These are phyloP conservation scores for Alouatta palliata DNA, from an alignment of 2,113 vertebrate species.

Conservation along the genomic window DNA sequence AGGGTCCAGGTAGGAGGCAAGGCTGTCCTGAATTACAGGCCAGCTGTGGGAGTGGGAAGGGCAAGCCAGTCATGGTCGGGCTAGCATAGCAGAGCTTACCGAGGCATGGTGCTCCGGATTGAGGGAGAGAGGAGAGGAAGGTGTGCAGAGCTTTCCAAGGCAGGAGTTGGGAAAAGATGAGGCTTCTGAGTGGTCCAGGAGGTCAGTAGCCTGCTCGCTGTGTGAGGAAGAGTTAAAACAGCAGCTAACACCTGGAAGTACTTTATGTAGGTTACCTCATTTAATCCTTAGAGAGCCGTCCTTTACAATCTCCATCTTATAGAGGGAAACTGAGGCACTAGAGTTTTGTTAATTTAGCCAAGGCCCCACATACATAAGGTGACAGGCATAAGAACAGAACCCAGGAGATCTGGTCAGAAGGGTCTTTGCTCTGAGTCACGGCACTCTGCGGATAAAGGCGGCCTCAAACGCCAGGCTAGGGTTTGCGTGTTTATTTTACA, in stretches of 20 bases:
- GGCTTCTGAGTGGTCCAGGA: too few species aligned
- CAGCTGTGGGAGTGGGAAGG: too few species aligned
- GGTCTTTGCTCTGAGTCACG: not conserved
- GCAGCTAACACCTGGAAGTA: fast-evolving
- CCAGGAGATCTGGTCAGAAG: not conserved
- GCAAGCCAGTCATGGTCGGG: not conserved
- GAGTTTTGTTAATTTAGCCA: not conserved
- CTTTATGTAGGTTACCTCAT: not conserved
- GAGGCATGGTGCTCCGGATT: not conserved
- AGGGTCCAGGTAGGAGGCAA: not conserved
- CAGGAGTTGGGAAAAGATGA: not conserved
- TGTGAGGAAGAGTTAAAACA: not conserved
- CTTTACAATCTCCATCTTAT: not conserved
- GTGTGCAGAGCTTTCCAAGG: not conserved
- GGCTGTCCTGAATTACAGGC: not conserved
- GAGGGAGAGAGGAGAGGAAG: not conserved
- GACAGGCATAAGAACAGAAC: not conserved
- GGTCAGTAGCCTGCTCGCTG: not conserved
- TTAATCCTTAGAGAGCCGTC: not conserved
- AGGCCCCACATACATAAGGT: not conserved
- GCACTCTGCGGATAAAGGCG: too few species aligned
- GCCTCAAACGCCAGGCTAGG: not conserved
- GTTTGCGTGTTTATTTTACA: not conserved
- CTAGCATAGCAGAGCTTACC: not conserved
- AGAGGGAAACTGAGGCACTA: not conserved